A percentile compares a stretch with the other conserved stretches of the same genome.
Evolutionary conservation across 2,113 vertebrate genomes (phyloP).

Genomic region (Salvator merianae): DNA sequence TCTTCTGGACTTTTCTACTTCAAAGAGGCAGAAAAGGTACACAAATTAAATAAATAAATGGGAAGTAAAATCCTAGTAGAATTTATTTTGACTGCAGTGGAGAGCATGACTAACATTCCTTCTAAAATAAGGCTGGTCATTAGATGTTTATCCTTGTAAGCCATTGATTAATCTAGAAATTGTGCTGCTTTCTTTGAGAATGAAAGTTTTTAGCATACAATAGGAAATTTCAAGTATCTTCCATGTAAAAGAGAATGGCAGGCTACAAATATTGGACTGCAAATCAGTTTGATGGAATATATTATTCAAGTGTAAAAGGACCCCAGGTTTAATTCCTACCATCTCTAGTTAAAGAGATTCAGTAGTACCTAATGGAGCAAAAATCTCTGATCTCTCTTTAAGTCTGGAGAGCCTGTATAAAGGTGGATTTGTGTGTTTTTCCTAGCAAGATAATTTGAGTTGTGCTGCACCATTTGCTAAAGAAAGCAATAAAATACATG

Average conservation of each 20-base stretch:
- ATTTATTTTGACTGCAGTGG: not conserved
- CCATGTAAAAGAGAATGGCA: not conserved
- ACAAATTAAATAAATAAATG: not conserved
- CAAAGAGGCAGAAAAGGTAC: not conserved
- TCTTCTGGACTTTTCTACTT: not conserved
- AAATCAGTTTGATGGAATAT: not conserved
- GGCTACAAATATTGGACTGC: not conserved
- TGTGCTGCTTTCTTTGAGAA: not conserved
- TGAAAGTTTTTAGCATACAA: not conserved
- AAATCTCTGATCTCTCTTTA: not conserved
- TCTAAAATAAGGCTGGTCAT: not conserved
- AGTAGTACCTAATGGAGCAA: not conserved
- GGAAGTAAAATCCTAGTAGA: too few relatives aligned
- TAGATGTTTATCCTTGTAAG: not conserved
- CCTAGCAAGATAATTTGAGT: not conserved
- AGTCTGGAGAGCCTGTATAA: not conserved
- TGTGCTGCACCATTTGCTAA: not conserved
- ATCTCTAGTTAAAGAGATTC: not conserved
- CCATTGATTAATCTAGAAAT: not conserved
- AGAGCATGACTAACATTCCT: not conserved
- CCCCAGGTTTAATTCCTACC: not conserved
- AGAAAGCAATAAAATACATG: not conserved
- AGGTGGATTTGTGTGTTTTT: not conserved
- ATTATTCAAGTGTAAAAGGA: not conserved
- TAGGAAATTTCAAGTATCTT: not conserved